These are phyloP conservation scores for Anoura caudifer DNA, from an alignment of 2,113 vertebrate genomes.

Conservation along the genomic window DNA sequence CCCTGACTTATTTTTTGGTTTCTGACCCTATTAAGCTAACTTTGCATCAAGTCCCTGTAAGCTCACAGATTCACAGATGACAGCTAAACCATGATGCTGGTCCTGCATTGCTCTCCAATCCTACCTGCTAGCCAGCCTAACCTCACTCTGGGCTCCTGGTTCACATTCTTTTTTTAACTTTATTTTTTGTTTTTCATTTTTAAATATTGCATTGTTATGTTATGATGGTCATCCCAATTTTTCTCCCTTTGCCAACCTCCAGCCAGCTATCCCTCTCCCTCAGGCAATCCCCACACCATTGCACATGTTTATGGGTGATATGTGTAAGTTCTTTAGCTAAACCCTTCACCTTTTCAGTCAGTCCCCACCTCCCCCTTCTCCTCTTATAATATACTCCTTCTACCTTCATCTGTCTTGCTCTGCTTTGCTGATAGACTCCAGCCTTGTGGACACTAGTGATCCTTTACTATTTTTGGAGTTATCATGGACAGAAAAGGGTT, in stretches of 20 bases:
- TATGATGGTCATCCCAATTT: too few species aligned
- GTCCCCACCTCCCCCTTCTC: too few species aligned
- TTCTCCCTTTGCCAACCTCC: too few species aligned
- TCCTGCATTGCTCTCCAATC: background rate
- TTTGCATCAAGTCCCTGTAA: background rate
- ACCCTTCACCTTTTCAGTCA: too few species aligned
- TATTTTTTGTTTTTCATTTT: too few species aligned
- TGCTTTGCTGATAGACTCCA: background rate
- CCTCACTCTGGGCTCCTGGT: background rate
- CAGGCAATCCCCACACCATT: too few species aligned
- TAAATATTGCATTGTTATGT: too few species aligned
- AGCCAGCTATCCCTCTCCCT: too few species aligned
- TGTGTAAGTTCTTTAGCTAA: too few species aligned
- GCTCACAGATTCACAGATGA: background rate
- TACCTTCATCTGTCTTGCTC: background rate
- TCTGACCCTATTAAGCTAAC: background rate
- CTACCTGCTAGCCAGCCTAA: background rate
- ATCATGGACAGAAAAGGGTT: background rate
- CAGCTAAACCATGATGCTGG: background rate
- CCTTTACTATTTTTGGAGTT: background rate
- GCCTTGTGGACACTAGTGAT: background rate
- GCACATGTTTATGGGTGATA: too few species aligned
- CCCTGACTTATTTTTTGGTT: background rate
- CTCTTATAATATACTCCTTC: background rate
- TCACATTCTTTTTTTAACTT: background rate